Conservation (phyloP, 2,888 invertebrate genomes). For the Volucella zonaria region DNA sequence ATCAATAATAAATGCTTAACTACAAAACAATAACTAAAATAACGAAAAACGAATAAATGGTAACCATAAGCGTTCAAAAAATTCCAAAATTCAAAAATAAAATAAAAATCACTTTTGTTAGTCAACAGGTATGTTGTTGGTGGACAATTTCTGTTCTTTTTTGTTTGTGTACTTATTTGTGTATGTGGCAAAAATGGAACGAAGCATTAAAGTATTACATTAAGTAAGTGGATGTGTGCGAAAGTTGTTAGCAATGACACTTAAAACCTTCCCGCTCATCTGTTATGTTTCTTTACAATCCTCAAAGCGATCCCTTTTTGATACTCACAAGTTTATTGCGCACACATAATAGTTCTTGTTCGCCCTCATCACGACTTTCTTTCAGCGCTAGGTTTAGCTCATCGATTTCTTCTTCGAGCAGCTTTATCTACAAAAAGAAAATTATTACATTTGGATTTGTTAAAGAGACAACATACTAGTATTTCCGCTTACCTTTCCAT, state of each 20-base stretch:
- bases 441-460: not conserved
- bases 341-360: conserved; percentile 84
- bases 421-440: conserved; percentile 81
- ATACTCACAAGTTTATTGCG: conserved; percentile 85
- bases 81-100: not conserved
- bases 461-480: not conserved
- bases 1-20: conserved; percentile 7
- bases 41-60: conserved; percentile 4
- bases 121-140: conserved; percentile 28
- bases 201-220: conserved; percentile 39
- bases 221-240: conserved; percentile 11
- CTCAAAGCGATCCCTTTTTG: conserved; percentile 61
- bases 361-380: conserved; percentile 83
- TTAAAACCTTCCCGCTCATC: not conserved
- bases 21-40: conserved; percentile 45
- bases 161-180: conserved; percentile 7
- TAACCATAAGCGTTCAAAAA: conserved; percentile 17
- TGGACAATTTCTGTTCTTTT: not conserved
- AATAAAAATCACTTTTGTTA: conserved; percentile 37
- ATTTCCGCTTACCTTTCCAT: conserved; percentile 79
- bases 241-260: conserved; percentile 65
- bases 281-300: conserved; percentile 64
- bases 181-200: conserved; percentile 14
- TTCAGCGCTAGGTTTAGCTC: conserved; percentile 87
- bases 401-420: conserved; percentile 89